Evolutionary conservation across 2,113 vertebrate genomes (phyloP).

Genomic region (Vanacampus margaritifer): DNA sequence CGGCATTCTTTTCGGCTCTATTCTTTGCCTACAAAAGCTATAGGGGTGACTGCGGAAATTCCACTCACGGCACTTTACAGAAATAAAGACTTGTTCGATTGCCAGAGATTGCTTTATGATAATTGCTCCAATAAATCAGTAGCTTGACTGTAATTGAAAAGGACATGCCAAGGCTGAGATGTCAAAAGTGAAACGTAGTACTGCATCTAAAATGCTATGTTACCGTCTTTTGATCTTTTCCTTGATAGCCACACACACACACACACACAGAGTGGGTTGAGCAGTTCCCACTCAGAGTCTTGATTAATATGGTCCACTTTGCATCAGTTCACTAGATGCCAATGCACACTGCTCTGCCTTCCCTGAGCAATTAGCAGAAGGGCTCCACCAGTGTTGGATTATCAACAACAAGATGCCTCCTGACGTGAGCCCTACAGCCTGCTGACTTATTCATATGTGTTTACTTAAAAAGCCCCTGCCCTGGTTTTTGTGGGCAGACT

Average conservation of each 20-base stretch:
- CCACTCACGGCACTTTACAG: slow-evolving; percentile 32
- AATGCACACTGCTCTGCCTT: slow-evolving; percentile 65
- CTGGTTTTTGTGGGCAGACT: slow-evolving; percentile 57
- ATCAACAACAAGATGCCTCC: slow-evolving; percentile 73
- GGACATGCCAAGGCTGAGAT: slow-evolving; percentile 21
- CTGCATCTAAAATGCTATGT: slow-evolving; percentile 25
- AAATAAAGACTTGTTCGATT: slow-evolving; percentile 55
- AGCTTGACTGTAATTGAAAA: slow-evolving; percentile 62
- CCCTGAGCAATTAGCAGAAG: slow-evolving; percentile 72
- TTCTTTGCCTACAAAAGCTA: slow-evolving; percentile 34
- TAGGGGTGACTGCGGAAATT: slow-evolving; percentile 14
- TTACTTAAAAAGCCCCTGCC: slow-evolving; percentile 65
- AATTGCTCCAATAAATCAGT: slow-evolving; percentile 72
- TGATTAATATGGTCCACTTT: slow-evolving; percentile 75
- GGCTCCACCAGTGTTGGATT: slow-evolving; percentile 63
- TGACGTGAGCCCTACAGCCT: slow-evolving; percentile 66
- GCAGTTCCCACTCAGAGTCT: slow-evolving; percentile 52
- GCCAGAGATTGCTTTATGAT: slow-evolving; percentile 65
- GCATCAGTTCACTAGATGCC: slow-evolving; percentile 64
- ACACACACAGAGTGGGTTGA: slow-evolving; percentile 12
- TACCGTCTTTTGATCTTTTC: slow-evolving; percentile 11
- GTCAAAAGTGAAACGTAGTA: slow-evolving; percentile 44
- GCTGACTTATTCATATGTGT: slow-evolving; percentile 76
- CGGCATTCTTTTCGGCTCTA: slow-evolving; percentile 17
- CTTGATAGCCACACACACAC: neutral